Percentiles rank a stretch among this genome's conserved stretches.
phyloP scores from a whole-genome alignment of 1,140 invertebrate genomes.

The Schlechtendalia chinensis region DNA sequence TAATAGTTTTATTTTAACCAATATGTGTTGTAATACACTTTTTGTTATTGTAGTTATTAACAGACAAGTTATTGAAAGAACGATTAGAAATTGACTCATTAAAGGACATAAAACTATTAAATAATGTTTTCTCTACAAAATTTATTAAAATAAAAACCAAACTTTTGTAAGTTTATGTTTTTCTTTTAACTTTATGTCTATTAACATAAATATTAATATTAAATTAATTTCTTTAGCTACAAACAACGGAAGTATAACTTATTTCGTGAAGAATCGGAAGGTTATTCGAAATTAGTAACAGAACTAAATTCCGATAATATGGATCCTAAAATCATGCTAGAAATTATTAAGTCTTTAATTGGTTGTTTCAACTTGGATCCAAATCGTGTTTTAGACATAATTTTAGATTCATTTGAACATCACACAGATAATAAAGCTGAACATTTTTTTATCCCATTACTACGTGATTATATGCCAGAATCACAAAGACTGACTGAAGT shows the following conservation, averaged over 20 bases:
- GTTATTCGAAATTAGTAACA: constrained; percentile 95
- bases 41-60: constrained; percentile 65
- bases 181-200: constrained; percentile 31
- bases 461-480: constrained; percentile 83
- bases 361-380: constrained; percentile 99
- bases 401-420: constrained; percentile 95
- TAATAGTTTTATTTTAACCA: neutral
- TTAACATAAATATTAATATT: constrained; percentile 24
- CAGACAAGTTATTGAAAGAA: constrained; percentile 85
- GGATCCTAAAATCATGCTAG: constrained; percentile 58
- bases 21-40: neutral
- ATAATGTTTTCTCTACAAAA: constrained; percentile 89
- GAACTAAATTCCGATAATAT: constrained; percentile 77
- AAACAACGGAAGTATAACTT: constrained; percentile 99
- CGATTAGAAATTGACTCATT: constrained; percentile 89
- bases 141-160: constrained; percentile 98
- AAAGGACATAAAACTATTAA: constrained; percentile 88
- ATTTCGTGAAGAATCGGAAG: constrained; percentile 97
- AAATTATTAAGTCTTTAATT: constrained; percentile 89
- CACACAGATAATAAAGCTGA: constrained; percentile 67
- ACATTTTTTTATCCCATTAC: constrained; percentile 77
- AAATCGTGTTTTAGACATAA: constrained; percentile 93
- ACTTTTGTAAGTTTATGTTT: constrained; percentile 79
- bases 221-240: constrained; percentile 68
- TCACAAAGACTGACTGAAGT: constrained; percentile 85